Percentiles rank a stretch among this genome's conserved stretches.
phyloP scores from a whole-genome alignment of 2,113 vertebrate genomes.

The Pseudopipra pipra region DNA sequence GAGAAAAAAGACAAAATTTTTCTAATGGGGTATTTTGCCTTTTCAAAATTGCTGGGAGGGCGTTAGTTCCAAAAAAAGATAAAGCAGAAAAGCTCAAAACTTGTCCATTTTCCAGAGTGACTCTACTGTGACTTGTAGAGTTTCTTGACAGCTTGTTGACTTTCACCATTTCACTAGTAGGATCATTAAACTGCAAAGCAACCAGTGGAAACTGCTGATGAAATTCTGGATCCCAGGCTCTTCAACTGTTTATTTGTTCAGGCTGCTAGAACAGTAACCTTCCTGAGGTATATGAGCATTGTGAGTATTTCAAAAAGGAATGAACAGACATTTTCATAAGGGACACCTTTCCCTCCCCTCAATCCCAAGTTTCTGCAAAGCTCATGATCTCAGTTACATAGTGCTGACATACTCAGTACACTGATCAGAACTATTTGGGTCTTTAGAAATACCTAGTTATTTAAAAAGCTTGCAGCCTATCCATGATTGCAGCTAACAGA shows the following conservation, averaged over 20 bases:
- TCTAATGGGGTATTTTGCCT: not conserved
- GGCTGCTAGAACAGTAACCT: not conserved
- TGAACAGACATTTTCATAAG: not conserved
- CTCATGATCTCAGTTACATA: not conserved
- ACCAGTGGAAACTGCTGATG: not conserved
- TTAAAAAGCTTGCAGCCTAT: not conserved
- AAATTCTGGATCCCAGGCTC: not conserved
- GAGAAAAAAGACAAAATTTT: not conserved
- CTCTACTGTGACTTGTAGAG: not conserved
- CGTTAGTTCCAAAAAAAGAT: not conserved
- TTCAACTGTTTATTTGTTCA: not conserved
- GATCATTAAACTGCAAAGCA: not conserved
- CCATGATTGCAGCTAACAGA: not conserved
- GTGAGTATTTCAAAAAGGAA: not conserved
- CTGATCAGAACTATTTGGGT: not conserved
- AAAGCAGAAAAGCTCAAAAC: not conserved
- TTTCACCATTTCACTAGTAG: not conserved
- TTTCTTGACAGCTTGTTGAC: not conserved
- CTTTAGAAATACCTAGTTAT: not conserved
- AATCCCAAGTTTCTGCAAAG: not conserved
- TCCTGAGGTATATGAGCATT: not conserved
- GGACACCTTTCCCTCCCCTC: not conserved
- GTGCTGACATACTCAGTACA: not conserved
- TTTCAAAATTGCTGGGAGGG: not conserved
- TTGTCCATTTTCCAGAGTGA: not conserved